A percentile compares a stretch with the other conserved stretches of the same genome.
Conservation (phyloP, 2,888 invertebrate species). For the Leucoma salicis region DNA sequence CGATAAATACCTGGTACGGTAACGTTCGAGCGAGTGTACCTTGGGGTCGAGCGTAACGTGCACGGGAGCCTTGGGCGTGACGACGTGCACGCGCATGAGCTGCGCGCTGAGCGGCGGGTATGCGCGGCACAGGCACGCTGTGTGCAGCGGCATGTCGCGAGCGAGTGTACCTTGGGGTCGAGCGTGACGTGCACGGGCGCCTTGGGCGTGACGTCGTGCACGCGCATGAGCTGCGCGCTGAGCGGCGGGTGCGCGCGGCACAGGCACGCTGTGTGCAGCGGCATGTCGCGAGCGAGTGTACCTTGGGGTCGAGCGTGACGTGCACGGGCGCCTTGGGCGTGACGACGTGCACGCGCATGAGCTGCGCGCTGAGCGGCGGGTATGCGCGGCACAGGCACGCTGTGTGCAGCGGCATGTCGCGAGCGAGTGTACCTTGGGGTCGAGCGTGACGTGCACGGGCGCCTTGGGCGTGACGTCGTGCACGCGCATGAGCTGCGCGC, state of each 20-base stretch:
- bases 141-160: conserved; percentile 86
- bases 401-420: conserved; percentile 85
- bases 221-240: conserved; percentile 50
- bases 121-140: conserved; percentile 47
- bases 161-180: conserved; percentile 66
- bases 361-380: conserved; percentile 46
- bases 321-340: conserved; percentile 95
- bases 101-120: conserved; percentile 44
- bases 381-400: conserved; percentile 47
- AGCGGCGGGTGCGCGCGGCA: conserved; percentile 45
- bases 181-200: conserved; percentile 94
- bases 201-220: conserved; percentile 87
- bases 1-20: no score
- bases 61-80: conserved; percentile 94
- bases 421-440: conserved; percentile 74
- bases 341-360: conserved; percentile 60
- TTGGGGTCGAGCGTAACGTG: conserved; percentile 88
- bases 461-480: conserved; percentile 90
- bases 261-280: conserved; percentile 40
- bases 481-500: conserved; percentile 53
- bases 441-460: conserved; percentile 92
- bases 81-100: conserved; percentile 60
- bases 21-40: conserved; percentile 14
- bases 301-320: conserved; percentile 88
- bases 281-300: conserved; percentile 89